phyloP scores from a whole-genome alignment of 2,888 invertebrate genomes.

The Axea sp. region DNA sequence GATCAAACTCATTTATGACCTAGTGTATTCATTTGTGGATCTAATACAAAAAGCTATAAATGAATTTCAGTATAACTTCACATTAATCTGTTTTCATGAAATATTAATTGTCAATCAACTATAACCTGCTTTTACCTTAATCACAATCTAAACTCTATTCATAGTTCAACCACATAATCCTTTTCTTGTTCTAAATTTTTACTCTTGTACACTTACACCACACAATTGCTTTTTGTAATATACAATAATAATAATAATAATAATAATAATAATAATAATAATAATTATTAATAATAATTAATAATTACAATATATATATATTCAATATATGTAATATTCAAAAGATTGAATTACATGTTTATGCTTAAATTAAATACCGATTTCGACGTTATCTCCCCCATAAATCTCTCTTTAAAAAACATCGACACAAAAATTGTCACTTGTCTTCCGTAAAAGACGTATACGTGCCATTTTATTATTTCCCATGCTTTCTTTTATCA shows the following conservation, averaged over 20 bases:
- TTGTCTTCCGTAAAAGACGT: slow-evolving; percentile 40
- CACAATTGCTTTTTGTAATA: slow-evolving; percentile 61
- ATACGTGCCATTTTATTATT: neutral
- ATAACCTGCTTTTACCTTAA: slow-evolving; percentile 63
- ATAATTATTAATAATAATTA: slow-evolving; percentile 21
- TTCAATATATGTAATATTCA: slow-evolving; percentile 59
- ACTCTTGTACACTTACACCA: slow-evolving; percentile 65
- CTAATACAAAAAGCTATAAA: slow-evolving; percentile 5
- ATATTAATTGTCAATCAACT: slow-evolving; percentile 50
- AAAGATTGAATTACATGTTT: slow-evolving; percentile 63
- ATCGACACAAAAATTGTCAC: slow-evolving; percentile 71
- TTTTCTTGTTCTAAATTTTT: slow-evolving; percentile 63
- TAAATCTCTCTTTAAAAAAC: slow-evolving; percentile 74
- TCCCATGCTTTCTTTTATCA: too few relatives aligned
- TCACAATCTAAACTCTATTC: slow-evolving; percentile 77
- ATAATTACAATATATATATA: slow-evolving; percentile 56
- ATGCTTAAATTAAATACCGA: slow-evolving; percentile 53
- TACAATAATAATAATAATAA: slow-evolving; percentile 49
- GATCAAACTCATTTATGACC: slow-evolving; percentile 17
- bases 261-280: slow-evolving; percentile 46
- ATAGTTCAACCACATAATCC: slow-evolving; percentile 78
- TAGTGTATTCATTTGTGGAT: neutral
- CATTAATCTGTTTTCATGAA: slow-evolving; percentile 22
- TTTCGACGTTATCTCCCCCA: slow-evolving; percentile 63
- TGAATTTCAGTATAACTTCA: slow-evolving; percentile 9